Base-by-base conservation (phyloP, 2,888 invertebrate species). In the Dexiosoma caninum region DNA sequence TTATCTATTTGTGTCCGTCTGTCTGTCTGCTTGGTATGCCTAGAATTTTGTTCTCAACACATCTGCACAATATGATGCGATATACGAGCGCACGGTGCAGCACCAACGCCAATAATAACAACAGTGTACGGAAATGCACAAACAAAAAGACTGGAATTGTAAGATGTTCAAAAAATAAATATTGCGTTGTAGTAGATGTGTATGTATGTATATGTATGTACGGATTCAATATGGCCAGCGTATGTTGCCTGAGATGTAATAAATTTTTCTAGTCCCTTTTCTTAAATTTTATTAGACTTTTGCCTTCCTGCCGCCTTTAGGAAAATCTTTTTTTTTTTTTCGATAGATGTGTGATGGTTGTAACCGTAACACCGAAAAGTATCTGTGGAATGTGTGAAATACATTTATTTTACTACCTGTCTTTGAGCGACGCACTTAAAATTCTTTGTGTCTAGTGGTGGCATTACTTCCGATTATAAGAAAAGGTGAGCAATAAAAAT, bases 401-500 rank as follows among this genome's bases (percentile, higher is more conserved):
- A 55, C 30, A 84, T 76, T 44, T 46, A 77, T 83, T 85, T 87
- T 83, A 85, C 84, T 87, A 87, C 88, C 87, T 87, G 88, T 67
- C 79, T 72, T 59, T 62, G 16, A 46, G 30, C 55, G n/a, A 30
- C 10, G 32, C 59, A 69, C 64, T 49, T 66, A 64, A 64, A 76
- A 64, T 32, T 66, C 35, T 46, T 44, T 37, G 53, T 14, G 27
- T 53, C 37, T 57, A 1, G 3, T 16, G 8, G 16, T 60, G 21
- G 5, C 42, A 35, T 53, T 40, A 77, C 77, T 72, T 81, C 71
- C 81, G 72, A 77, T 69, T 71, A 53, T 49, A 35, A 66, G 64
- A 51, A 53, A 74, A 42, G 9, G 4, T 10, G 19, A 14, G 4
- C 4, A 10, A 55, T 60, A 60, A 53, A 67, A 37, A 30, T 49